A percentile compares a stretch with the other conserved stretches of the same genome.
Evolutionary conservation across 1,140 invertebrate species (phyloP).

Genomic region (Melanaphis sacchari): DNA sequence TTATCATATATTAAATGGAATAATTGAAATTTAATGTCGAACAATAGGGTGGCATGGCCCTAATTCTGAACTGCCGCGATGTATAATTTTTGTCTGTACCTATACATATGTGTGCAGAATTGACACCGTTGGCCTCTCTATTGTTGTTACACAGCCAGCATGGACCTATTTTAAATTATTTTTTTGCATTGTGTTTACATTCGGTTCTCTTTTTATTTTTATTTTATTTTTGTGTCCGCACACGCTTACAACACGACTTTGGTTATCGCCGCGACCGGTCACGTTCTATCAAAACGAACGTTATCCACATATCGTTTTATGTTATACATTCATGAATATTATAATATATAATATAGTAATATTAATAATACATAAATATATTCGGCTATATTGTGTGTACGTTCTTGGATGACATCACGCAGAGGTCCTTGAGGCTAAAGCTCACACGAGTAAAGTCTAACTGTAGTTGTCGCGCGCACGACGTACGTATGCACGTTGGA

Average conservation of each 20-base stretch:
- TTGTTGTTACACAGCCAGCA: not conserved
- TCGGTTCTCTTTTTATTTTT: not conserved
- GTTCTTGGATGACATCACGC: slow-evolving; percentile 3
- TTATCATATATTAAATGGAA: too few relatives aligned
- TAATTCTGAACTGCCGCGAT: not conserved
- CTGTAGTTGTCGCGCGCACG: not conserved
- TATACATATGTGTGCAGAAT: not conserved
- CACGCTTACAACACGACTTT: not conserved
- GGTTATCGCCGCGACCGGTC: slow-evolving; percentile 13
- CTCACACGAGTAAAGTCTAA: not conserved
- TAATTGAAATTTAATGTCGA: not conserved
- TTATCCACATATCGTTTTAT: not conserved
- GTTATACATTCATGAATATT: not conserved
- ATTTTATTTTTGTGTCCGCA: not conserved
- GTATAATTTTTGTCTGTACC: not conserved
- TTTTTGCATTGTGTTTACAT: not conserved
- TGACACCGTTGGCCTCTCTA: not conserved
- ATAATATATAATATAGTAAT: not conserved
- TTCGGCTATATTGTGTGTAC: not conserved
- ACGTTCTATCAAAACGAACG: slow-evolving; percentile 1
- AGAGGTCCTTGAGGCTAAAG: slow-evolving; percentile 6
- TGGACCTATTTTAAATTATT: not conserved
- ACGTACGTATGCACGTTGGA: not conserved
- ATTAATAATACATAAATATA: not conserved
- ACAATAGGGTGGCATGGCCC: not conserved